Percentiles rank a stretch among this genome's conserved stretches.
These are phyloP conservation scores for Gallinago jamesoni DNA, from an alignment of 2,113 vertebrate species.

Conservation along the genomic window DNA sequence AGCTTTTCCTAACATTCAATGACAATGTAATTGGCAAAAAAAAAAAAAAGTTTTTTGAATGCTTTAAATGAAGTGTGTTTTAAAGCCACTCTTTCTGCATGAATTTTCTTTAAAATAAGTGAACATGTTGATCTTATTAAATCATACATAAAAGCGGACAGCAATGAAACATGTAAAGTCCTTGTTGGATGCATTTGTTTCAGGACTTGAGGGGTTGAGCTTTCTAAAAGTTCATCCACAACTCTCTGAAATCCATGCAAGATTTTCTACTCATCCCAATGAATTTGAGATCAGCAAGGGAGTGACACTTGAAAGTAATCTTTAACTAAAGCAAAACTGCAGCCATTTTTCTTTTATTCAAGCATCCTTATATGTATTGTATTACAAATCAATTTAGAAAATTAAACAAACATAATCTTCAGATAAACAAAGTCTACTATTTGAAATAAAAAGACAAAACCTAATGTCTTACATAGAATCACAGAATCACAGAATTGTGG, in stretches of 20 bases:
- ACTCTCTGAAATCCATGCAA: background rate
- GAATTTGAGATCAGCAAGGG: background rate
- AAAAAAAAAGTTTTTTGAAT: accelerated
- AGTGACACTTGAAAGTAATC: background rate
- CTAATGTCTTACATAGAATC: accelerated
- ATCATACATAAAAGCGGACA: background rate
- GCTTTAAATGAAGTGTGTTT: background rate
- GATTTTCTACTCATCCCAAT: background rate
- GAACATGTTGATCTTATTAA: background rate
- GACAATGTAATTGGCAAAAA: background rate
- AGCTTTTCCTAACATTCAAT: background rate
- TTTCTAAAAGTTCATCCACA: background rate
- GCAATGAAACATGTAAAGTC: background rate
- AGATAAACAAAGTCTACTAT: background rate
- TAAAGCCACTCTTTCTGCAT: background rate
- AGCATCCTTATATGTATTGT: background rate
- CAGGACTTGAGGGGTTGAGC: background rate
- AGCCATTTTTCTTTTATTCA: background rate
- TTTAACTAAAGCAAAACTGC: background rate
- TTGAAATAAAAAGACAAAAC: background rate
- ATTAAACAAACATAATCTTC: background rate
- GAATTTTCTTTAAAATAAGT: background rate
- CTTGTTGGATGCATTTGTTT: accelerated
- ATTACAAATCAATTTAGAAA: background rate
- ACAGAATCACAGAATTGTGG: too few relatives aligned